A percentile compares a stretch with the other conserved stretches of the same genome.
Conservation (phyloP, 2,888 invertebrate species). For the Rhagonycha fulva region DNA sequence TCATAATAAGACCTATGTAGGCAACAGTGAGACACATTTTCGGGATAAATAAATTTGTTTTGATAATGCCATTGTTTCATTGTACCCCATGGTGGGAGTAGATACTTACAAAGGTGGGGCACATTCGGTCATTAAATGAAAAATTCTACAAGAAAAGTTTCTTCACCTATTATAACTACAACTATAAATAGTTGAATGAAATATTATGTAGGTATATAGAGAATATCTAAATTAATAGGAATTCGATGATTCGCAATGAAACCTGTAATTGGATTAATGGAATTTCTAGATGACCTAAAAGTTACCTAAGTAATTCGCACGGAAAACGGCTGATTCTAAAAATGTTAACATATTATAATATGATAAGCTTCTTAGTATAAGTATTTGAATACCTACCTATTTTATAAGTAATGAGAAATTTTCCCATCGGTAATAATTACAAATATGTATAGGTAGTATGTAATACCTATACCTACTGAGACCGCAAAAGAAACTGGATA, state of each 20-base stretch:
- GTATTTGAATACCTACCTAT: background rate
- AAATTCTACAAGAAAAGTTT: no score
- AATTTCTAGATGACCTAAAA: background rate
- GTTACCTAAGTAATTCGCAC: background rate
- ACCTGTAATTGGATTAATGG: background rate
- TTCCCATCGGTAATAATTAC: slow-evolving; percentile 17
- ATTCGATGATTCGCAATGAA: background rate
- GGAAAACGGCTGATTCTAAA: background rate
- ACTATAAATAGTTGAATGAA: background rate
- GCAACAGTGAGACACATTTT: no score
- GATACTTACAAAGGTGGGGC: no score
- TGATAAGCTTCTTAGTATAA: background rate
- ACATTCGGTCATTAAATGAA: no score
- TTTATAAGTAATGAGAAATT: background rate
- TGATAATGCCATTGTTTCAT: no score
- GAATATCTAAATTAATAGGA: background rate
- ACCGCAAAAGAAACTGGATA: slow-evolving; percentile 24
- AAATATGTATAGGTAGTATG: slow-evolving; percentile 12
- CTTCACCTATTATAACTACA: no score
- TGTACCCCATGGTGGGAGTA: no score
- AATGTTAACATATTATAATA: background rate
- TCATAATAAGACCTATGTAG: no score
- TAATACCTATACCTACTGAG: background rate
- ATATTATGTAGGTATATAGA: background rate
- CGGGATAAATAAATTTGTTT: no score